These are phyloP conservation scores for Ochropleura leucogaster DNA, from an alignment of 2,888 invertebrate genomes.

Conservation along the genomic window DNA sequence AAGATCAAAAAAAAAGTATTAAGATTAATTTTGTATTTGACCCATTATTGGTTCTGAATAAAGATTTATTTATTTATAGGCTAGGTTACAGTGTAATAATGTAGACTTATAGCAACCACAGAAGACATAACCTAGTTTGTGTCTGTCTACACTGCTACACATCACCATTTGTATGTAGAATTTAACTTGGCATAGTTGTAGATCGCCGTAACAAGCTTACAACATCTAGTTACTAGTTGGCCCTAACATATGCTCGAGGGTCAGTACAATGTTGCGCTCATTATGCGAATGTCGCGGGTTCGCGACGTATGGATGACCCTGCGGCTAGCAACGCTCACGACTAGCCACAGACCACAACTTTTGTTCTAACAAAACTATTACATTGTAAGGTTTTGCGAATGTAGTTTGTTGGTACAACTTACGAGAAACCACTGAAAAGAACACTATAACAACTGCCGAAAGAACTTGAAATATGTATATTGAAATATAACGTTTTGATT, in stretches of 20 bases:
- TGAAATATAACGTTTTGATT: neutral
- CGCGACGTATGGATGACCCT: constrained; percentile 65
- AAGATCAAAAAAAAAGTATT: too few species aligned
- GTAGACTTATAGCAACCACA: neutral
- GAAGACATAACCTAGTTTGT: neutral
- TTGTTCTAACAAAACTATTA: constrained; percentile 11
- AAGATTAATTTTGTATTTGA: too few species aligned
- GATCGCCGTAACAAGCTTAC: constrained; percentile 36
- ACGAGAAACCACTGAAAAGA: neutral
- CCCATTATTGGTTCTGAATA: too few species aligned
- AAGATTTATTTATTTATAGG: too few species aligned
- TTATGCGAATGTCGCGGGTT: constrained; percentile 71
- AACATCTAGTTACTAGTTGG: constrained; percentile 44
- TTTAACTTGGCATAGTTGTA: constrained; percentile 15
- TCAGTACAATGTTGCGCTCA: constrained; percentile 77
- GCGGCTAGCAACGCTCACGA: constrained; percentile 42
- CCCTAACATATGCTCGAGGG: constrained; percentile 64
- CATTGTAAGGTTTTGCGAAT: neutral
- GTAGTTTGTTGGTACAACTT: neutral
- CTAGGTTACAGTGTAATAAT: neutral
- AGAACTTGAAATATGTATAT: neutral
- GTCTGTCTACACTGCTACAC: neutral
- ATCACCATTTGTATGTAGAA: constrained; percentile 8
- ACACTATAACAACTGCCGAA: neutral
- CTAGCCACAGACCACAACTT: constrained; percentile 31